A percentile compares a stretch with the other conserved stretches of the same genome.
Evolutionary conservation across 2,797 vertebrate genomes (phyloP).

Genomic region (Miichthys miiuy): DNA sequence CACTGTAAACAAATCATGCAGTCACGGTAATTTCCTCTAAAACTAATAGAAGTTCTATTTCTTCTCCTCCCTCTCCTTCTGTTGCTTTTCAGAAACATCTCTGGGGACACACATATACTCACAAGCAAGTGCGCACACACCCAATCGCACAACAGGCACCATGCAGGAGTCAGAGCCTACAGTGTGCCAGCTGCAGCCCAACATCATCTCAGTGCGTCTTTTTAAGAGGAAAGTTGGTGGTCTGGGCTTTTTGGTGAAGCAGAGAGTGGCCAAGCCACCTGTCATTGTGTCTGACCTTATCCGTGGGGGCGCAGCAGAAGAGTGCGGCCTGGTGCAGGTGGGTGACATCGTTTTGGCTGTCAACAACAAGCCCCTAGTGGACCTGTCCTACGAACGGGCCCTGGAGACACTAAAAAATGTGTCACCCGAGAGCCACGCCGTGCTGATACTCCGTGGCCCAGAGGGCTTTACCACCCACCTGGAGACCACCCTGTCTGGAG

Average conservation of each 20-base stretch:
- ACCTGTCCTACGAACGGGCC: slow-evolving; percentile 92
- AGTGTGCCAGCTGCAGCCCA: slow-evolving; percentile 97
- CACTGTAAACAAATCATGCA: slow-evolving; percentile 50
- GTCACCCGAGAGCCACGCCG: slow-evolving; percentile 92
- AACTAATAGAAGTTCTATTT: slow-evolving; percentile 55
- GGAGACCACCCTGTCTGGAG: slow-evolving; percentile 94
- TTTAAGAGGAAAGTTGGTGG: slow-evolving; percentile 96
- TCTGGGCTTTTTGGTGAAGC: slow-evolving; percentile 97
- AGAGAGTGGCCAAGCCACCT: slow-evolving; percentile 94
- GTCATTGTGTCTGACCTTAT: slow-evolving; percentile 97
- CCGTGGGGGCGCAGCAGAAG: slow-evolving; percentile 94
- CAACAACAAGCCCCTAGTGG: slow-evolving; percentile 95
- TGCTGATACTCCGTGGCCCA: slow-evolving; percentile 94
- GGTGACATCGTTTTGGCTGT: slow-evolving; percentile 97
- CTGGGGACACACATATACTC: slow-evolving; percentile 55
- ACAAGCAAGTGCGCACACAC: slow-evolving; percentile 6
- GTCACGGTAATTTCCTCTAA: slow-evolving; percentile 54
- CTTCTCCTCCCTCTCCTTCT: slow-evolving; percentile 37
- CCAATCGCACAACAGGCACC: slow-evolving; percentile 58
- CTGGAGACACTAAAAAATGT: slow-evolving; percentile 94
- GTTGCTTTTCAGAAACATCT: slow-evolving; percentile 72
- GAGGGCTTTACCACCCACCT: slow-evolving; percentile 98
- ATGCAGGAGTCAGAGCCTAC: slow-evolving; percentile 94
- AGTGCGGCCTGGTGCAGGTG: slow-evolving; percentile 96
- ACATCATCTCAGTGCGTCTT: slow-evolving; percentile 97